Base-by-base conservation (phyloP, 2,797 vertebrate genomes). In the Clarias fuscus region DNA sequence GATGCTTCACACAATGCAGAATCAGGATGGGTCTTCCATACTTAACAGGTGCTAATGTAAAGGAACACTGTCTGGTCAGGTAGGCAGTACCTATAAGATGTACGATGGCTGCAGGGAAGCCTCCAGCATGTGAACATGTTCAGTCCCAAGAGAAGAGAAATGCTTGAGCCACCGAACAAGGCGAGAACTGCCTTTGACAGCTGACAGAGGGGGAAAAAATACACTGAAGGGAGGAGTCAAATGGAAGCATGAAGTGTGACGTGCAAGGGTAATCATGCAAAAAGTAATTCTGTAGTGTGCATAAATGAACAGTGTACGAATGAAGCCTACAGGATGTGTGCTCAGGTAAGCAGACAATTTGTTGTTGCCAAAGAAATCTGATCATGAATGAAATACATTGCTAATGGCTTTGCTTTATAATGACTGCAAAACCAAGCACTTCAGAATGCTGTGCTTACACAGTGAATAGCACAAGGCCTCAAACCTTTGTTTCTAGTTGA, bases 101-200 rank as follows among this genome's bases (percentile, higher is more conserved):
- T 90, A 85, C 83, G 89, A 87, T 93, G 93, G 94, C 94, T 95
- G 89, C 89, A 90, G 92, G 94, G 93, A 92, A 94, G 95, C 95
- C 94, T 89, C 89, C 89, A 93, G 95, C 93, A 17, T 89, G 93
- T 89, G 84, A 91, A 90, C 91, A 90, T 93, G 91, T 91, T 90
- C 72, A 59, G 89, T 95, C 95, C 93, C 91, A 1, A 65, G 94
- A 94, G 94, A 88, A 91, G 90, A 84, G 83, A 87, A 91, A 88
- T 85, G 85, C 89, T 91, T 91, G 92, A 91, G 90, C 84, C 61
- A 86, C 91, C 89, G 91, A 95, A 88, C 85, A 89, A 92, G 89
- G 90, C 91, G 43, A 82, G 76, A 94, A 93, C 92, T 86, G 90
- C 86, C 93, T 94, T 92, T 94, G 91, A 91, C 82, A 85, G 81